A percentile compares a stretch with the other conserved stretches of the same genome.
Conservation (phyloP, 2,797 vertebrate genomes). For the Otolemur crassicaudatus region DNA sequence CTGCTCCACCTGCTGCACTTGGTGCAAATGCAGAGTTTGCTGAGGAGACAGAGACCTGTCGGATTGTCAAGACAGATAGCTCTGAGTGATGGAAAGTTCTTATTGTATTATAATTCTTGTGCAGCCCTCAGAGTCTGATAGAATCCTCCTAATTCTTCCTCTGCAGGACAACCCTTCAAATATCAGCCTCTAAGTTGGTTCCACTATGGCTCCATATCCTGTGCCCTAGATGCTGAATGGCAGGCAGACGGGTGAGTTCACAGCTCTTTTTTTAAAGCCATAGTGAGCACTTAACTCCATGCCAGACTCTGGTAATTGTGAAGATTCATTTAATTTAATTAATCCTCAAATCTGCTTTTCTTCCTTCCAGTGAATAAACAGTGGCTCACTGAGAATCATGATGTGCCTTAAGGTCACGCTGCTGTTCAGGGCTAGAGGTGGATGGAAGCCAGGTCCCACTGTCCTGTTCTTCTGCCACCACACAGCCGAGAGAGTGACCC, state of each 20-base stretch:
- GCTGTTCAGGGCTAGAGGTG: not conserved
- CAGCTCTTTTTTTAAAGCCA: not conserved
- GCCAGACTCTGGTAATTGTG: constrained; percentile 4
- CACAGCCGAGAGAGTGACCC: not conserved
- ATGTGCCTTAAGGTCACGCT: not conserved
- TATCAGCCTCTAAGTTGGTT: not conserved
- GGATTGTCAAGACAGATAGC: not conserved
- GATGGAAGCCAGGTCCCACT: not conserved
- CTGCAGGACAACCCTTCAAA: not conserved
- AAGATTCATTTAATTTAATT: constrained; percentile 39
- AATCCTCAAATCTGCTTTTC: not conserved
- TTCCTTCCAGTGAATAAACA: constrained; percentile 16
- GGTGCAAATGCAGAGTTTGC: not conserved
- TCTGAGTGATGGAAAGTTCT: not conserved
- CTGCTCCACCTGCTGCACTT: not conserved
- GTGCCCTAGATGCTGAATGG: not conserved
- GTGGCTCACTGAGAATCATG: not conserved
- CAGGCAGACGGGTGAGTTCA: not conserved
- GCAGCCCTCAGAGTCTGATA: not conserved
- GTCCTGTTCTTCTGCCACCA: not conserved
- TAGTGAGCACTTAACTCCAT: not conserved
- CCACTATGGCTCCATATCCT: not conserved
- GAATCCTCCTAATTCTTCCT: not conserved
- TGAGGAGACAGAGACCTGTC: not conserved
- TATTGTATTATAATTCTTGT: not conserved